Evolutionary conservation across 2,113 vertebrate genomes (phyloP), one percentile per base, ranked within the genome.

Genomic region (Desmodus rotundus): DNA sequence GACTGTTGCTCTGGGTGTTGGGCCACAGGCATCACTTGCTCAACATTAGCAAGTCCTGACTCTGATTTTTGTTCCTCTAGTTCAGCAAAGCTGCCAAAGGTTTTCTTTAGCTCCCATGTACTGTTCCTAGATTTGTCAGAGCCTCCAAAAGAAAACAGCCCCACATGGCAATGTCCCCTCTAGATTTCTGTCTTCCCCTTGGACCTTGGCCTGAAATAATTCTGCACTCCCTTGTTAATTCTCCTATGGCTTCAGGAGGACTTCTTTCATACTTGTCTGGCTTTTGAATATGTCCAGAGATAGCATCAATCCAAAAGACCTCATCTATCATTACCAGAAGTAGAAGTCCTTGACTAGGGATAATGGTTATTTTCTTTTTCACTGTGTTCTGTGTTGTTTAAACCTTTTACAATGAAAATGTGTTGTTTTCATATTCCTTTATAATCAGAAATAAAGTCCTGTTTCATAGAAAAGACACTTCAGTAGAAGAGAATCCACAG

Each of bases 81-180:
- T 28, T 58, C 52, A n/a, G 61, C 43, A 43, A 50, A 80, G 41
- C 33, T 58, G 72, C 28, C 10, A 15, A 28, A 63, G n/a, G 24
- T 50, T 33, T 28, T 31, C 15, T 16, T 47, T 77, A 0, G 13
- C 14, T 58, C 61, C 77, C 15, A 45, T 1, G n/a, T 47, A 28
- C 67, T 15, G 14, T 2, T 16, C 58, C 36, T 7, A 31, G 65
- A 10, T 11, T 16, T 31, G 0, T 41, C 16, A 6, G 12, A 13
- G 50, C 36, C 56, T 47, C 38, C 22, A 14, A 22, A 41, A 24
- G 78, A 54, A 19, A 68, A 28, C 20, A 58, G 15, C 7, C 41
- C 19, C n/a, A 2, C 11, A 2, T 0, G 28, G 33, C 36, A 1
- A 41, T 47, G 41, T 61, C 1, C 2, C 13, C 56, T 41, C 38